Evolutionary conservation across 2,888 invertebrate genomes (phyloP), one percentile per base, ranked within the genome.

Genomic region (Drosophila fungiperda): DNA sequence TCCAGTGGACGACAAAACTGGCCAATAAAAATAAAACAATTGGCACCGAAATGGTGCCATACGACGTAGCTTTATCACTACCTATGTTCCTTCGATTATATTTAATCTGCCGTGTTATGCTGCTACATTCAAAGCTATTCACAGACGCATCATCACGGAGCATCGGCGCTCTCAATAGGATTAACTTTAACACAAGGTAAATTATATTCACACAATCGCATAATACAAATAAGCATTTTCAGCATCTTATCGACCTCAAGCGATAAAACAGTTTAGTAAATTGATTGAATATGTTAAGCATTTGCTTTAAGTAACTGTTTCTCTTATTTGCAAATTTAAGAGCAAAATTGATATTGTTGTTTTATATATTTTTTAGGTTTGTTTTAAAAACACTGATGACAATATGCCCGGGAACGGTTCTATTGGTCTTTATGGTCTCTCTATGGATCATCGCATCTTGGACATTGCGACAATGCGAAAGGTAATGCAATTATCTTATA

Each of bases 61-160:
- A 99, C 93, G 99, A 99, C 94, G 98, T 99, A 91, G 97, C 99
- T 87, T 95, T 99, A 90, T 99, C 99, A 90, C 95, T 99, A 94
- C 99, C 99, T 92, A 99, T 99, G 99, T 99, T 99, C 95, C 96
- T 99, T 94, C 96, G 99, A 93, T 96, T 99, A 92, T 99, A 99
- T 95, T 96, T 99, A 94, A 99, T 99, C 94, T 99, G 99, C 95
- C 96, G 99, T 92, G 99, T 99, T 91, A 99, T 99, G 99, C 95
- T 99, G 93, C 95, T 99, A 91, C 99, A 99, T 95, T 99, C 98
- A 94, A 99, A 99, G 95, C 95, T 99, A 91, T 99, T 99, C 95
- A 99, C 99, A 82, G 99, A 99, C 94, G 99, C 99, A 91, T 99
- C 99, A 88, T 99, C 99, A 80, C 96, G 99, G 93, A 98, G 98